Conservation (phyloP, 2,888 invertebrate species). For the Dione juno region DNA sequence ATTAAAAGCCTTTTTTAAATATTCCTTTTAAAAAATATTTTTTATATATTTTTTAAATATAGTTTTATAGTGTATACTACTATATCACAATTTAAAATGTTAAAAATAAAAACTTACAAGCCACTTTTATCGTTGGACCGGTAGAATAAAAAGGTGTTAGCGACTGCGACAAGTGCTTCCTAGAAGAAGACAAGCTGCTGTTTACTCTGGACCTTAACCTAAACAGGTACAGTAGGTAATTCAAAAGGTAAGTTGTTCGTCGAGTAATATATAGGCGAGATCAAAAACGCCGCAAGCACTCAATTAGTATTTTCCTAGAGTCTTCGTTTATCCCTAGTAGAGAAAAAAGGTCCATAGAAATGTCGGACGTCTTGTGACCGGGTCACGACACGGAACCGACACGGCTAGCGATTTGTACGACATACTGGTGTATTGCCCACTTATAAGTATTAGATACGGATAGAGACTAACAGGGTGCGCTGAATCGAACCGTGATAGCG, state of each 20-base stretch:
- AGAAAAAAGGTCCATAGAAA: slow-evolving; percentile 46
- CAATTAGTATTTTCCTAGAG: slow-evolving; percentile 58
- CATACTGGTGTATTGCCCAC: slow-evolving; percentile 43
- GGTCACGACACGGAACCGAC: slow-evolving; percentile 73
- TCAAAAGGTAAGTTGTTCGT: background rate
- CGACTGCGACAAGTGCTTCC: slow-evolving; percentile 37
- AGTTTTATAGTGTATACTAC: background rate
- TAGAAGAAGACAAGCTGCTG: slow-evolving; percentile 30
- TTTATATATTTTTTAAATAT: background rate
- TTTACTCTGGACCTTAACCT: slow-evolving; percentile 25
- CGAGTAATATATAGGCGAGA: slow-evolving; percentile 41
- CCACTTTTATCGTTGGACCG: slow-evolving; percentile 23
- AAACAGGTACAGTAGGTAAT: slow-evolving; percentile 28
- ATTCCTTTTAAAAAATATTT: background rate
- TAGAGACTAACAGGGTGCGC: slow-evolving; percentile 36
- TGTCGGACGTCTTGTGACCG: slow-evolving; percentile 65
- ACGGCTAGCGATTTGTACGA: slow-evolving; percentile 44
- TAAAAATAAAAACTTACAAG: slow-evolving; percentile 13
- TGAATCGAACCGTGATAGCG: slow-evolving; percentile 34
- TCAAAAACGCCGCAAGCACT: slow-evolving; percentile 49
- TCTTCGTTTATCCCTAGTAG: slow-evolving; percentile 46
- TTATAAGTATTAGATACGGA: slow-evolving; percentile 41
- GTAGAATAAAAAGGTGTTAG: slow-evolving; percentile 39
- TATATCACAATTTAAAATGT: background rate
- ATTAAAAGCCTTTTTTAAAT: background rate